Evolutionary conservation across 1,140 invertebrate species (phyloP), one percentile per base, ranked within the genome.

Genomic region (Triops longicaudatus): DNA sequence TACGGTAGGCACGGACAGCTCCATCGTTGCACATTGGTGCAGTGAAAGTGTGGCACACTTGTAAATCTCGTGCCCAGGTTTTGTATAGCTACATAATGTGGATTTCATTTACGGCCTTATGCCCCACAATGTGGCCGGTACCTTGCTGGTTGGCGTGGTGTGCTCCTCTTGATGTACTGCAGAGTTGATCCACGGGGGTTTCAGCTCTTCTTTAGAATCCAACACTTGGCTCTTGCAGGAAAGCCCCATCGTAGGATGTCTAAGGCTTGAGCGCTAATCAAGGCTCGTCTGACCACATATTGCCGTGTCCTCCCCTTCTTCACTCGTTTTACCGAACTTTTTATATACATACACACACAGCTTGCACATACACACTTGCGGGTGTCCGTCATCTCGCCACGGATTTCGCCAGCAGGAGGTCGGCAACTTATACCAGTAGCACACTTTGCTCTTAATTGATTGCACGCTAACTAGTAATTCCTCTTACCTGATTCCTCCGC

Each of bases 381-480:
- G 50, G 50, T 63, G 50, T 63, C 50, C 50, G 50, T 63, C 50
- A 63, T 63, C 50, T 63, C 50, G 50, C 50, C 50, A 63, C 50
- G 50, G 50, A 63, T 63, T 63, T 14, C 50, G 50, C 50, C 50
- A 63, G 50, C 50, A 63, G 50, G 50, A 63, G 50, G 50, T 63
- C 50, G 50, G 50, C 50, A 63, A 63, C 50, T 63, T 63, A 63
- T 63, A 63, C 50, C 50, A 63, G 50, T 63, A 63, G 50, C 50
- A 63, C n/a, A 63, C 50, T 63, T 63, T 63, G 50, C 50, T 63
- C 50, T 63, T 63, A 63, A 63, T 63, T 63, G 50, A 63, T 63
- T 63, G 50, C 50, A 63, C 22, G 50, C 50, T 63, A 63, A 17
- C 50, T 63, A 17, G 50, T 17, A 63, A n/a, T 4, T 37, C 50